A percentile compares a stretch with the other conserved stretches of the same genome.
phyloP scores from a whole-genome alignment of 2,888 invertebrate genomes.

The Netelia virgata region DNA sequence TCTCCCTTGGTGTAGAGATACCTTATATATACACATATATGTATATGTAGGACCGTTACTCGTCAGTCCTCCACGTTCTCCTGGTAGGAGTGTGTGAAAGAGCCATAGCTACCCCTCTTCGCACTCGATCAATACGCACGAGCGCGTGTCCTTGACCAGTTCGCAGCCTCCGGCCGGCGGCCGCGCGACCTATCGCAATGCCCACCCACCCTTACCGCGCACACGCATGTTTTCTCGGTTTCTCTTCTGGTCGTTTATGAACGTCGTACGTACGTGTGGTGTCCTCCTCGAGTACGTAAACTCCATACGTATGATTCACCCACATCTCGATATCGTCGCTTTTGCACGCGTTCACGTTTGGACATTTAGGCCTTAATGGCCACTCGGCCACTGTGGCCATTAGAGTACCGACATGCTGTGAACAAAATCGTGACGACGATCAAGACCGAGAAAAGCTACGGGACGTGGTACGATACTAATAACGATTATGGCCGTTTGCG shows the following conservation, averaged over 20 bases:
- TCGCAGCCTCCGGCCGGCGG: conserved; percentile 78
- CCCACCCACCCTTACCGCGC: conserved; percentile 61
- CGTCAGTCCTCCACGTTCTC: conserved; percentile 50
- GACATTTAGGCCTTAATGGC: conserved; percentile 48
- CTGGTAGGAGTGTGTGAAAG: conserved; percentile 42
- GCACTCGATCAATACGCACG: conserved; percentile 82
- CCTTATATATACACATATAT: neutral
- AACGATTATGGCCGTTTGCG: neutral
- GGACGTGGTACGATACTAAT: conserved; percentile 41
- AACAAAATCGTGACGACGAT: conserved; percentile 47
- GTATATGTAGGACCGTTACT: conserved; percentile 52
- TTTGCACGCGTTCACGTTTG: conserved; percentile 43
- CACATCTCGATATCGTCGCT: conserved; percentile 1
- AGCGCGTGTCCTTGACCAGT: conserved; percentile 82
- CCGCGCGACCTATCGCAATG: conserved; percentile 73
- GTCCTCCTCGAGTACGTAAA: neutral
- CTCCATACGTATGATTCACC: neutral
- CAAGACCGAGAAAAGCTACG: conserved; percentile 11
- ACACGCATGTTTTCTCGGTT: conserved; percentile 40
- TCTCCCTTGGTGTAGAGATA: conserved; percentile 13
- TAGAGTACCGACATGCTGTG: conserved; percentile 2
- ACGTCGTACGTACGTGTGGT: neutral
- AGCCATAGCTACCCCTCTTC: conserved; percentile 56
- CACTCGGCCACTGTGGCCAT: conserved; percentile 25
- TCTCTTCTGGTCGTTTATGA: conserved; percentile 21